Evolutionary conservation across 2,888 invertebrate genomes (phyloP).

Genomic region (Mythimna loreyi): DNA sequence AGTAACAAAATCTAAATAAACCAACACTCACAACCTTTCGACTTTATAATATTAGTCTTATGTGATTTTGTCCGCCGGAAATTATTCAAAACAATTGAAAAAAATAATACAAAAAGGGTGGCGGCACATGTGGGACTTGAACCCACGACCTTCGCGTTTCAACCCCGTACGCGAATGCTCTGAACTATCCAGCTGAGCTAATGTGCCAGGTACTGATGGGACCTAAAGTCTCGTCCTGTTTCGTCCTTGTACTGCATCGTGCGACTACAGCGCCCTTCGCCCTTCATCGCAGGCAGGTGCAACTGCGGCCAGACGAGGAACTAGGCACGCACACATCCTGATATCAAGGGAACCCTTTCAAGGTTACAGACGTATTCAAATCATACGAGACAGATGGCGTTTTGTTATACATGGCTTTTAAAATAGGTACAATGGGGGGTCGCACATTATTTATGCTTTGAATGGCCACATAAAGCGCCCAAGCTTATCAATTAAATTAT

Average conservation of each 20-base stretch:
- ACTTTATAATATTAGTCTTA: too few relatives aligned
- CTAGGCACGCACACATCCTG: conserved; percentile 6
- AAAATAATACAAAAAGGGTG: conserved; percentile 7
- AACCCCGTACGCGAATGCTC: conserved; percentile 43
- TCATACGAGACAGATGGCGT: conserved; percentile 3
- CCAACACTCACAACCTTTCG: too few relatives aligned
- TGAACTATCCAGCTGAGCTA: conserved; percentile 45
- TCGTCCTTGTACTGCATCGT: conserved; percentile 12
- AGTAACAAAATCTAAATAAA: too few relatives aligned
- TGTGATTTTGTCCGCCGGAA: too few relatives aligned
- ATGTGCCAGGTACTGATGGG: conserved; percentile 30
- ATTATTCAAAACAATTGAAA: too few relatives aligned
- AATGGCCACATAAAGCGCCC: not conserved
- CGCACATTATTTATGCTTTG: too few relatives aligned
- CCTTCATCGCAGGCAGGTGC: not conserved
- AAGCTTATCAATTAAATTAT: not conserved
- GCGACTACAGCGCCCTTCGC: conserved; percentile 22
- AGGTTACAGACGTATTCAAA: not conserved
- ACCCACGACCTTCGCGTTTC: conserved; percentile 46
- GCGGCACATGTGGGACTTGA: conserved; percentile 42
- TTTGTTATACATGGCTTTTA: not conserved
- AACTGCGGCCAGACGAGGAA: conserved; percentile 8
- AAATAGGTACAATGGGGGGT: not conserved
- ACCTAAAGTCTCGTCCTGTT: conserved; percentile 1
- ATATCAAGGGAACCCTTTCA: not conserved